These are phyloP conservation scores for Otolemur crassicaudatus DNA, from an alignment of 2,797 vertebrate species.

Conservation along the genomic window DNA sequence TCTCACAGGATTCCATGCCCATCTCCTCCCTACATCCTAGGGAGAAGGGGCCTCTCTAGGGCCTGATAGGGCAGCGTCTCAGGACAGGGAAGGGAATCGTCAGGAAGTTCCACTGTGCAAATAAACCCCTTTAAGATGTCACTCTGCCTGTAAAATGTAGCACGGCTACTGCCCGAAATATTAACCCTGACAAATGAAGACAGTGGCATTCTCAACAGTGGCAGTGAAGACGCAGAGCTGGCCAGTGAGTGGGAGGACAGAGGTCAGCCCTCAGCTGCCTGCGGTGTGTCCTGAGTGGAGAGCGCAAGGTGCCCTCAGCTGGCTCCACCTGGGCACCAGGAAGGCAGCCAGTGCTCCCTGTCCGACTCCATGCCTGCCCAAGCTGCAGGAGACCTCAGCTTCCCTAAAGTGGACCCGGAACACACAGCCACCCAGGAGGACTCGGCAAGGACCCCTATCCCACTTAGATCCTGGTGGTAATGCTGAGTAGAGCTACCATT, in stretches of 20 bases:
- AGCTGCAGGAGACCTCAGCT: no score
- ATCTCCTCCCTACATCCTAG: accelerated
- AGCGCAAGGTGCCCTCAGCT: neutral
- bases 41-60: accelerated
- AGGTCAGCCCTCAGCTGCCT: neutral
- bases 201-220: accelerated
- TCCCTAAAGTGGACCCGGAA: no score
- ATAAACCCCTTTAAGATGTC: neutral
- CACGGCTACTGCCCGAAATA: accelerated
- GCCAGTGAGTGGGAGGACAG: accelerated
- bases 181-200: accelerated
- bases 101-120: neutral
- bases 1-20: neutral
- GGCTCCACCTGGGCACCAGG: neutral
- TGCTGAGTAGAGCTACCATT: no score
- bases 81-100: neutral
- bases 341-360: no score
- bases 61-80: accelerated
- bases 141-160: accelerated
- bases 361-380: no score
- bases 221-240: accelerated
- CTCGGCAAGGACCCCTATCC: no score
- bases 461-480: no score
- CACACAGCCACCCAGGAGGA: no score
- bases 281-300: neutral